A percentile compares a stretch with the other conserved stretches of the same genome.
Conservation (phyloP, 2,797 vertebrate genomes). For the Gymnoscopelus microlampas region DNA sequence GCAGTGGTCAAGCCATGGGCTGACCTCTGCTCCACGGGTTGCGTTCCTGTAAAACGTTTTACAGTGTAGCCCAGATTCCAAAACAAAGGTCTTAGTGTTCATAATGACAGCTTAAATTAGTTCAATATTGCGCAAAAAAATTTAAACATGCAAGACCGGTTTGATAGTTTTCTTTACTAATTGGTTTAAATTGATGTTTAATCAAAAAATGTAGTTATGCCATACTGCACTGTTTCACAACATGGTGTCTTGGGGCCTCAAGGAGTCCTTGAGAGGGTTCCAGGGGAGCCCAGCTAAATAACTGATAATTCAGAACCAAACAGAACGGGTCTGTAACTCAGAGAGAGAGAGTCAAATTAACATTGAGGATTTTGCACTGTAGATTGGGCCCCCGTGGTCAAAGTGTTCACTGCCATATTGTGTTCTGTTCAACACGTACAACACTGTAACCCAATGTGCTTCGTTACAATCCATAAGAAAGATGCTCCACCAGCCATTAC, state of each 20-base stretch:
- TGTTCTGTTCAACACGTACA: not conserved
- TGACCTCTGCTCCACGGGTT: conserved; percentile 53
- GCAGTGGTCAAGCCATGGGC: conserved; percentile 61
- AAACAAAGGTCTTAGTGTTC: conserved; percentile 65
- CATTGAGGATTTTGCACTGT: too few species aligned
- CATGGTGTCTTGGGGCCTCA: too few species aligned
- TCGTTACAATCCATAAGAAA: conserved; percentile 4
- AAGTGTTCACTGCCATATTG: conserved; percentile 1
- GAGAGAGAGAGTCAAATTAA: too few species aligned
- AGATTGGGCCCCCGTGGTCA: not conserved
- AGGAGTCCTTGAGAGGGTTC: too few species aligned
- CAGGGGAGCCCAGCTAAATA: too few species aligned
- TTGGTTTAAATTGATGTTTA: conserved; percentile 25
- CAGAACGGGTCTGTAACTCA: too few species aligned
- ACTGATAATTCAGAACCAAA: too few species aligned
- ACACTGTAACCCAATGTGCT: conserved; percentile 15
- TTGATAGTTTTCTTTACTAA: conserved; percentile 27
- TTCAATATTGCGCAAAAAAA: conserved; percentile 42
- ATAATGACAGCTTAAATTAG: conserved; percentile 37
- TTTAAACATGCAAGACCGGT: conserved; percentile 30
- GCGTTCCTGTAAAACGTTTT: conserved; percentile 62
- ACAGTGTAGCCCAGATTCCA: conserved; percentile 38
- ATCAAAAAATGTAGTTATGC: not conserved
- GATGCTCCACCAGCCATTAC: conserved; percentile 9
- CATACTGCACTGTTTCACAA: not conserved